Evolutionary conservation across 92 coral and sea anemone species (phyloP).

Genomic region (Chrysogorgia sp.): DNA sequence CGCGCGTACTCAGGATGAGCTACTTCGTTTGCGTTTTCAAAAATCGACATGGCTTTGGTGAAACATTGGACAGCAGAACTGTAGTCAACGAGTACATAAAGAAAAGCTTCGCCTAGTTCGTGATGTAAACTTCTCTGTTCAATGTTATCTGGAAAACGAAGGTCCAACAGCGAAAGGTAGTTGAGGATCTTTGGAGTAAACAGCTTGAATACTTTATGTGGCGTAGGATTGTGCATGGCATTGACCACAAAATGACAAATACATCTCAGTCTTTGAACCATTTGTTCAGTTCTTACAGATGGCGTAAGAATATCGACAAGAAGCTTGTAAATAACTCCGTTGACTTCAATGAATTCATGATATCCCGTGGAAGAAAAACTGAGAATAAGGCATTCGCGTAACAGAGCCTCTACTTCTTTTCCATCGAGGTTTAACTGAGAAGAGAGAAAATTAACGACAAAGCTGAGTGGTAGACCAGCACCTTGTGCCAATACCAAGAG

Average conservation of each 20-base stretch:
- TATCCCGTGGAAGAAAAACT: background rate
- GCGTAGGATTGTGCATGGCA: conserved; percentile 3
- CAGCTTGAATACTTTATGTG: conserved; percentile 10
- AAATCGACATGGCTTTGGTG: conserved; percentile 27
- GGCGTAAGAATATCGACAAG: conserved; percentile 2
- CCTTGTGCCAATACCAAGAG: conserved; percentile 20
- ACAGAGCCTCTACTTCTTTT: conserved; percentile 1
- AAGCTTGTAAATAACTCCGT: conserved; percentile 17
- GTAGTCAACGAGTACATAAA: conserved; percentile 36
- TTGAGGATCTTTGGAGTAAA: conserved; percentile 16
- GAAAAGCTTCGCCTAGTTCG: conserved; percentile 30
- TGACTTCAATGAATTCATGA: conserved; percentile 10
- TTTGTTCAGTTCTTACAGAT: conserved; percentile 7
- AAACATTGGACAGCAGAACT: conserved; percentile 34
- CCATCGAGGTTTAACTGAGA: background rate
- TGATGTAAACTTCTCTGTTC: conserved; percentile 31
- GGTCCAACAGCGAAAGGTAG: conserved; percentile 15
- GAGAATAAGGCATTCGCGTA: conserved; percentile 6
- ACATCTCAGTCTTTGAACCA: conserved; percentile 20
- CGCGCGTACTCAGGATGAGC: conserved; percentile 25
- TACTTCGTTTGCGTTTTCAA: conserved; percentile 18
- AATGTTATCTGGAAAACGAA: conserved; percentile 1
- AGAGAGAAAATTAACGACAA: conserved; percentile 11
- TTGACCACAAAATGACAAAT: conserved; percentile 20
- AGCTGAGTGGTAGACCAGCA: background rate